Evolutionary conservation across 2,113 vertebrate species (phyloP), one percentile per base, ranked within the genome.

Genomic region (Salvator merianae): DNA sequence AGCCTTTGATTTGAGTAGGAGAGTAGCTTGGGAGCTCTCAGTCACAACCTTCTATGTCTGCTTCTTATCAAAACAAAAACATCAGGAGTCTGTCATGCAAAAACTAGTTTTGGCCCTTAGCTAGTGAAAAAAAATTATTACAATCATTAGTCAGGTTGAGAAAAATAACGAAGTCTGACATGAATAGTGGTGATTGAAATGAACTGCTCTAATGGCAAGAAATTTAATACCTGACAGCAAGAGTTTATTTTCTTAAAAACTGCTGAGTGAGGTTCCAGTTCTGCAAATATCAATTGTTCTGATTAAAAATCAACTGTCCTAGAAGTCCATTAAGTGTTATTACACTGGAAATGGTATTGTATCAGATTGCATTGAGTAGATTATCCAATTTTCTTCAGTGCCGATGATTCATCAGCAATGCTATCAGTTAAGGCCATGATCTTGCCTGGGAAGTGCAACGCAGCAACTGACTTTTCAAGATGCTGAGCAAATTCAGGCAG

Each of bases 401-500:
- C 50, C 9, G 32, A 76, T 83, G 77, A 87, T 65, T 79, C 47
- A 18, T 75, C 13, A 84, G n/a, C 63, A 79, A 47, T n/a, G 87
- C 83, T 89, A 75, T 86, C 90, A 53, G 22, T 14, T 71, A 70
- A 79, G 82, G 86, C 38, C 18, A 40, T 66, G 66, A 5, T 81
- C 63, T 34, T 28, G 38, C 80, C 69, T 77, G 85, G n/a, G 79
- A 79, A 82, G 38, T 20, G 81, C 63, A 78, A 82, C 1, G 32
- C 79, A 87, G 77, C 77, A 40, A 70, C 66, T 0, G 26, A 83
- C 68, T 86, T 88, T 82, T 72, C 84, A 74, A 94, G 76, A 70
- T 73, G 43, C 65, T 86, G 43, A 86, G 59, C 63, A 86, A 88
- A 91, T 88, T 82, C 84, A 14, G 20, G 88, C 79, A 82, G 34